Evolutionary conservation across 2,797 vertebrate species (phyloP).

Genomic region (Enoplosus armatus): DNA sequence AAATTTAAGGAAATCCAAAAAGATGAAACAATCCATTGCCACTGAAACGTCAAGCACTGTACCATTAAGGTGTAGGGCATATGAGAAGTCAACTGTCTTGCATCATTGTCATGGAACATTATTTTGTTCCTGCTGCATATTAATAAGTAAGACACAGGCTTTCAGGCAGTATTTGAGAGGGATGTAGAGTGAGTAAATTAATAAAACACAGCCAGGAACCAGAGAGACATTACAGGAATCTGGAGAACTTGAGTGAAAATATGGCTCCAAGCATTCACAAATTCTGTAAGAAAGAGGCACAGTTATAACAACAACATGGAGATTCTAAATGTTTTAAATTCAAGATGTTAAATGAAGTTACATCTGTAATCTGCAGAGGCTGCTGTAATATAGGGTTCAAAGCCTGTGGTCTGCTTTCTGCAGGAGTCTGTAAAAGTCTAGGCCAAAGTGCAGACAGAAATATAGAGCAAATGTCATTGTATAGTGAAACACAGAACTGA

Average conservation of each 20-base stretch:
- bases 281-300: constrained; percentile 86
- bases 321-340: neutral
- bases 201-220: constrained; percentile 68
- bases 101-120: constrained; percentile 72
- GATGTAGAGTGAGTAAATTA: constrained; percentile 39
- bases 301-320: constrained; percentile 68
- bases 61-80: neutral
- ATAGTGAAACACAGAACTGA: constrained; percentile 49
- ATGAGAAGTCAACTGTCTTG: constrained; percentile 77
- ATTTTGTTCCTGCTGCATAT: constrained; percentile 45
- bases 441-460: constrained; percentile 13
- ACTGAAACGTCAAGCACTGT: neutral
- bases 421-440: neutral
- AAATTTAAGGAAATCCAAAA: neutral
- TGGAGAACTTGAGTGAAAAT: constrained; percentile 81
- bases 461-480: constrained; percentile 34
- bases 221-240: constrained; percentile 83
- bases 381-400: neutral
- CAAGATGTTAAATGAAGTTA: constrained; percentile 2
- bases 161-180: constrained; percentile 55
- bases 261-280: constrained; percentile 81
- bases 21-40: neutral
- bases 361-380: neutral
- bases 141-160: constrained; percentile 31
- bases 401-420: neutral